Percentiles rank a stretch among this genome's conserved stretches.
phyloP scores from a whole-genome alignment of 2,113 vertebrate species.

The Ariopsis seemanni region DNA sequence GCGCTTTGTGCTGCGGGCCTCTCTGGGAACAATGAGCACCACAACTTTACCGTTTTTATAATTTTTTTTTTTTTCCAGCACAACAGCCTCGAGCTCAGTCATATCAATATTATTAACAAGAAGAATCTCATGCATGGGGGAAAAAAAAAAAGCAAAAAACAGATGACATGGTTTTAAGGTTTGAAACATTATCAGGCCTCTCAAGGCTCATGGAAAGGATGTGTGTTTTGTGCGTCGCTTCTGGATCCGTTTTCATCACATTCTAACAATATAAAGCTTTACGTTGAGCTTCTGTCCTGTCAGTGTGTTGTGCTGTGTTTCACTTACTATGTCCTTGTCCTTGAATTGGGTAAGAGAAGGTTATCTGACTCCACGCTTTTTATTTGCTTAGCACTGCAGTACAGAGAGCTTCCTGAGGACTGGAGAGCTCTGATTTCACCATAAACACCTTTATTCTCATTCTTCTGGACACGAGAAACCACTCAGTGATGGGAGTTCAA shows the following conservation, averaged over 20 bases:
- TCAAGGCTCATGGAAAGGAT: not conserved
- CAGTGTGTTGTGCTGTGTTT: slow-evolving; percentile 38
- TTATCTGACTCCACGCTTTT: slow-evolving; percentile 79
- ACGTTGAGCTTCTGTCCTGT: not conserved
- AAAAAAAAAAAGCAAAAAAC: no score
- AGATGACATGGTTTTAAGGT: not conserved
- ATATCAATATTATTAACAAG: not conserved
- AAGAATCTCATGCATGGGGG: not conserved
- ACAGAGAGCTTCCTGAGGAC: slow-evolving; percentile 66
- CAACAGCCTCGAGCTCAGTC: not conserved
- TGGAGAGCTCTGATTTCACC: slow-evolving; percentile 57
- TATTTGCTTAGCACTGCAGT: slow-evolving; percentile 78
- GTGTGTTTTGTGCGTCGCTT: not conserved
- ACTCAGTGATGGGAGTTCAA: not conserved
- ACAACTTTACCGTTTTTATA: slow-evolving; percentile 51
- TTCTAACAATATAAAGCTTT: not conserved
- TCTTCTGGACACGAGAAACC: not conserved
- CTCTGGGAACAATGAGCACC: slow-evolving; percentile 75
- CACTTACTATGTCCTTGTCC: slow-evolving; percentile 72
- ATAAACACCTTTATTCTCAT: not conserved
- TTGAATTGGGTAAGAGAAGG: slow-evolving; percentile 78
- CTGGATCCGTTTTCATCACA: not conserved
- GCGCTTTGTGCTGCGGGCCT: slow-evolving; percentile 80
- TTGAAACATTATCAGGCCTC: not conserved
- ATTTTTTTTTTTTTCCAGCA: not conserved